Base-by-base conservation (phyloP, 1,140 invertebrate genomes). In the Eurosta solidaginis region DNA sequence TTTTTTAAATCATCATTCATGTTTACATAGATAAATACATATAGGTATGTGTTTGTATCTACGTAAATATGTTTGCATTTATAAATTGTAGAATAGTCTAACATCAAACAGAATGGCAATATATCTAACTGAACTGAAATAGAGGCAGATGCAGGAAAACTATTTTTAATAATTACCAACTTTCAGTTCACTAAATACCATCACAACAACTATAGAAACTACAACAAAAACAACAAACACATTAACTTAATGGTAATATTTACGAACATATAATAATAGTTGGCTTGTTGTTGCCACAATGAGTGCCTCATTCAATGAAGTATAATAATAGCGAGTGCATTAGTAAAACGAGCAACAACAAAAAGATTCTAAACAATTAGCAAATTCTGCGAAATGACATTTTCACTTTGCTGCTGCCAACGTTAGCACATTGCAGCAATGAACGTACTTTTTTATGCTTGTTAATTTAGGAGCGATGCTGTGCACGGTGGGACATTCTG, bases 301-400 rank as follows among this genome's bases (percentile, higher is more conserved):
- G 50, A 77, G 36, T 52, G 44, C 44, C n/a, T n/a, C n/a, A n/a
- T 73, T 42, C 68, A 68, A 25, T 74, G 22, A 14, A n/a, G 36
- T 47, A 52, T 52, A 33, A 40, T 49, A 40, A 78, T 77, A 63
- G 52, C 22, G 45, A 50, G 47, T 52, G 33, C 36, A 74, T 42
- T 45, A 74, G 74, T 52, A 78, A n/a, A 50, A 50, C 44, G 74
- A 25, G 74, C 29, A 63, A 74, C 49, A 78, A 54, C 49, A 78
- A 29, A 49, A 74, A 74, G 68, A 78, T 78, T 78, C 78, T 78
- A 78, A n/a, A 76, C 78, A 78, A 78, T 78, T 78, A 78, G 74
- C 68, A 54, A 78, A 76, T 78, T 78, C 78, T 78, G 40, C 27
- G 78, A 78, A 78, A 78, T 78, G 78, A 78, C 78, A 78, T 78